Percentiles rank a stretch among this genome's conserved stretches.
Evolutionary conservation across 1,140 invertebrate species (phyloP).

Genomic region (Zaprionus capensis): DNA sequence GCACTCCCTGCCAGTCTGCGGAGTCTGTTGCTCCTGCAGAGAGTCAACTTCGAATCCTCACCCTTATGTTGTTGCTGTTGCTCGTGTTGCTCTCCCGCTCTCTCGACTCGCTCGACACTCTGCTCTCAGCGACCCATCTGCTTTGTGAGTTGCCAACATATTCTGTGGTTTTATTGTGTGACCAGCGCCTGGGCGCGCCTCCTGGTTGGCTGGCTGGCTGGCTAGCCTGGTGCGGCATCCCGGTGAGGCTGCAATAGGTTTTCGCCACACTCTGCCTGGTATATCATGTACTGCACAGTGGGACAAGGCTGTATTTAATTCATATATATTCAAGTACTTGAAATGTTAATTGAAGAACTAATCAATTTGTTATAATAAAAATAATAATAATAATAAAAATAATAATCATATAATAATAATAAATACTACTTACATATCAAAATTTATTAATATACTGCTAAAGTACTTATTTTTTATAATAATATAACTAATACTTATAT

Average conservation of each 20-base stretch:
- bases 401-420: no score
- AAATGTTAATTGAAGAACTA: not conserved
- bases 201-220: conserved; percentile 73
- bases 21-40: conserved; percentile 30
- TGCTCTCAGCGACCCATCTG: conserved; percentile 64
- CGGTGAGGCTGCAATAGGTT: conserved; percentile 18
- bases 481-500: no score
- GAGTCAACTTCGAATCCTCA: conserved; percentile 59
- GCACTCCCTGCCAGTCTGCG: not conserved
- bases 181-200: conserved; percentile 43
- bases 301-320: not conserved
- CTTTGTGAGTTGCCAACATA: conserved; percentile 82
- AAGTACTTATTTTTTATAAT: no score
- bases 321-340: not conserved
- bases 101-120: conserved; percentile 13
- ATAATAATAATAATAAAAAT: no score
- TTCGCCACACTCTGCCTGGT: conserved; percentile 10
- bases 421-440: no score
- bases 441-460: no score
- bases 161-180: conserved; percentile 83
- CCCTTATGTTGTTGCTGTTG: conserved; percentile 66
- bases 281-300: conserved; percentile 31
- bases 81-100: conserved; percentile 42
- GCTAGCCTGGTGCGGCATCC: conserved; percentile 7
- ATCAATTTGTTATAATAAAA: accelerated